phyloP scores from a whole-genome alignment of 2,888 invertebrate genomes.

The Cryptus viduatorius region DNA sequence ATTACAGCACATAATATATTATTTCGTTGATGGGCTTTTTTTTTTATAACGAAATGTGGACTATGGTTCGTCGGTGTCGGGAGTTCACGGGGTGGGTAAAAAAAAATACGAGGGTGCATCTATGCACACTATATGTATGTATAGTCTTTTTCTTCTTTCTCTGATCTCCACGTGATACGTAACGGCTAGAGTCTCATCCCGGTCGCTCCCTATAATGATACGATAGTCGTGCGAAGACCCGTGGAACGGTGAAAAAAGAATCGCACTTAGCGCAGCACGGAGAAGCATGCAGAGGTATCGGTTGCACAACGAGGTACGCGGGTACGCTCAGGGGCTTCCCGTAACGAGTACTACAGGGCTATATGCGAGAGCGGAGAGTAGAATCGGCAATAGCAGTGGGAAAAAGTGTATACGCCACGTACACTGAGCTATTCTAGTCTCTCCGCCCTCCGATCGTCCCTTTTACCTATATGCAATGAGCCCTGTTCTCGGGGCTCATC shows the following conservation, averaged over 20 bases:
- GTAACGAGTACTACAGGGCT: conserved; percentile 65
- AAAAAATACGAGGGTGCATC: too few species aligned
- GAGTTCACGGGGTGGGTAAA: too few species aligned
- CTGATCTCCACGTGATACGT: conserved; percentile 47
- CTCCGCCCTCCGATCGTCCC: conserved; percentile 47
- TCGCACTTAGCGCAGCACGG: conserved; percentile 59
- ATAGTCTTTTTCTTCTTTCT: background rate
- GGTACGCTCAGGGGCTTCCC: conserved; percentile 74
- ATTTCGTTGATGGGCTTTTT: too few species aligned
- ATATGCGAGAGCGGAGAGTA: conserved; percentile 60
- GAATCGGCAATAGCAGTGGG: conserved; percentile 33
- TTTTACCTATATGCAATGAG: conserved; percentile 53
- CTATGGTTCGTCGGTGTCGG: too few species aligned
- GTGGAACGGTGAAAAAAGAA: conserved; percentile 57
- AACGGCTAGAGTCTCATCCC: conserved; percentile 43
- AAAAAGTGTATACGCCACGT: conserved; percentile 38
- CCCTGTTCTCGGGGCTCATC: conserved; percentile 69
- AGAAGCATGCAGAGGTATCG: conserved; percentile 72
- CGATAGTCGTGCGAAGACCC: conserved; percentile 69
- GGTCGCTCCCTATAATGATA: conserved; percentile 51
- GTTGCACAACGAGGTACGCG: conserved; percentile 73
- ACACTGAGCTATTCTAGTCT: conserved; percentile 72
- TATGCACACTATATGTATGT: too few species aligned
- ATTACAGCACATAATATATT: too few species aligned
- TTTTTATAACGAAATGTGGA: too few species aligned